Evolutionary conservation across 1,140 invertebrate species (phyloP).

Genomic region (Cepaea nemoralis): DNA sequence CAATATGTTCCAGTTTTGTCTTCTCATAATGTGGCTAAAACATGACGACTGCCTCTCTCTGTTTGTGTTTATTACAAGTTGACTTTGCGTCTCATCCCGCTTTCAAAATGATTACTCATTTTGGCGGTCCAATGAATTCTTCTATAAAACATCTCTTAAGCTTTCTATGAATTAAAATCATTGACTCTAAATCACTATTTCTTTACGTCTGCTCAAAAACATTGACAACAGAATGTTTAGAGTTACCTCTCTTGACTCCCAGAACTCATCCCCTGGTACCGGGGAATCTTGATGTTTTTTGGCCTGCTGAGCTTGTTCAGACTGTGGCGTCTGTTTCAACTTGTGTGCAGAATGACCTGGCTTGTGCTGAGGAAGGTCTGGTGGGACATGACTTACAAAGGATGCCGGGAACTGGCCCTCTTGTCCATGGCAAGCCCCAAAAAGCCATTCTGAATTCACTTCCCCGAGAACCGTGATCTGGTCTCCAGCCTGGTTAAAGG

Average conservation of each 20-base stretch:
- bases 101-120: no score
- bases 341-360: neutral
- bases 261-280: neutral
- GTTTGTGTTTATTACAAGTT: no score
- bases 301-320: neutral
- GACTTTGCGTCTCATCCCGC: no score
- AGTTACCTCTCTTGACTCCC: neutral
- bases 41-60: no score
- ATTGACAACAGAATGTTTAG: no score
- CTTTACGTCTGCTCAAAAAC: no score
- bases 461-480: constrained; percentile 79
- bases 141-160: no score
- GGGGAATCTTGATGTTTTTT: neutral
- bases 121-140: no score
- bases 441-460: constrained; percentile 82
- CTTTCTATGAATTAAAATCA: no score
- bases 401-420: constrained; percentile 85
- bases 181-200: no score
- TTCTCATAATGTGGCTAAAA: no score
- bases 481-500: constrained; percentile 77
- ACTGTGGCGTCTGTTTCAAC: neutral
- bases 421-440: constrained; percentile 79
- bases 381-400: constrained; percentile 76
- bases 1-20: no score
- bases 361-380: constrained; percentile 42